These are phyloP conservation scores for Dicrostonyx torquatus DNA, from an alignment of 2,797 vertebrate genomes.

Conservation along the genomic window DNA sequence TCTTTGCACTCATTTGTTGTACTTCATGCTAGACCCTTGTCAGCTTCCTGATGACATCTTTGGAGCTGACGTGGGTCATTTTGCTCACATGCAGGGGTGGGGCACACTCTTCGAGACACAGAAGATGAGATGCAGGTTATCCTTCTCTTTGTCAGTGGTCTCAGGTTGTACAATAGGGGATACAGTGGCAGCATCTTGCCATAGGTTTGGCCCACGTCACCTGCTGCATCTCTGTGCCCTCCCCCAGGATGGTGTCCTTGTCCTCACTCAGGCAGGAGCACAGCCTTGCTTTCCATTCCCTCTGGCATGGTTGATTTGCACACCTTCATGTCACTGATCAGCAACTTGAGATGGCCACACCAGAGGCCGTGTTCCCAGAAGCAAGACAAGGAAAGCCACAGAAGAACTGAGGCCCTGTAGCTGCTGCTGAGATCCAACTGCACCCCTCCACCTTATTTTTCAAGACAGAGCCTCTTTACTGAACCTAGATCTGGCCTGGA, in stretches of 20 bases:
- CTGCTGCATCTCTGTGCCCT: constrained; percentile 89
- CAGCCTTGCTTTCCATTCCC: constrained; percentile 86
- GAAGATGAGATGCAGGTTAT: constrained; percentile 52
- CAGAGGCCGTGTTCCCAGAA: constrained; percentile 86
- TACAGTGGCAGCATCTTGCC: constrained; percentile 93
- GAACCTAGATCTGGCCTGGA: neutral
- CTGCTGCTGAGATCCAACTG: neutral
- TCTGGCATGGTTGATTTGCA: constrained; percentile 91
- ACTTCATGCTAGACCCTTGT: constrained; percentile 94
- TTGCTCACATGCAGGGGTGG: neutral
- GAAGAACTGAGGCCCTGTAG: neutral
- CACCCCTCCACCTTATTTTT: neutral
- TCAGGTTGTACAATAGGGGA: constrained; percentile 92
- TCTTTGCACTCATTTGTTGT: constrained; percentile 92
- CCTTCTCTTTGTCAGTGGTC: constrained; percentile 94
- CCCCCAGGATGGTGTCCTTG: constrained; percentile 91
- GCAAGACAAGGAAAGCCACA: neutral
- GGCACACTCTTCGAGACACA: neutral
- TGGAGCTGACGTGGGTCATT: neutral
- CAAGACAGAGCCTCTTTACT: neutral
- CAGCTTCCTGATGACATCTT: constrained; percentile 75
- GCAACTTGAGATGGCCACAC: constrained; percentile 88
- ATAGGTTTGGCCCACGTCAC: constrained; percentile 89
- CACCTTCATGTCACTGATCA: constrained; percentile 89
- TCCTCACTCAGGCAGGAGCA: constrained; percentile 90